These are phyloP conservation scores for Papilio demoleus DNA, from an alignment of 2,888 invertebrate species.

Conservation along the genomic window DNA sequence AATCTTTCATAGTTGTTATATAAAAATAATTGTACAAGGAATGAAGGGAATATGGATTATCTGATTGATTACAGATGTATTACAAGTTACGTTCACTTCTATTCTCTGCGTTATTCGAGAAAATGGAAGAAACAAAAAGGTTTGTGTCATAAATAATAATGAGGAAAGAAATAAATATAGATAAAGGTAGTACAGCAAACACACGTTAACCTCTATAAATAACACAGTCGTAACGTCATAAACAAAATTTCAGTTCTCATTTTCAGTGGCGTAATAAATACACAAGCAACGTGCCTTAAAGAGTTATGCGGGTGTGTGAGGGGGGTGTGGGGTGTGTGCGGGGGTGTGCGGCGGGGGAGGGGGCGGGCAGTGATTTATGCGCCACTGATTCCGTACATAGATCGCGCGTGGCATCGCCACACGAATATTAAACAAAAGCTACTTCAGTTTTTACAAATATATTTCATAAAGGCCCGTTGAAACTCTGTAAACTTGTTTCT, in stretches of 20 bases:
- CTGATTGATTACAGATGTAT: neutral
- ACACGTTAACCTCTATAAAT: neutral
- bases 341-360: neutral
- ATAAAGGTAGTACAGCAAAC: neutral
- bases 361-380: conserved; percentile 1
- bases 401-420: neutral
- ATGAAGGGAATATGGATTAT: too few species aligned
- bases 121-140: neutral
- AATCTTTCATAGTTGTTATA: neutral
- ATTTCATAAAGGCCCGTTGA: neutral
- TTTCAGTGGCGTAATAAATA: conserved; percentile 10
- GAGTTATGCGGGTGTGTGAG: conserved; percentile 8
- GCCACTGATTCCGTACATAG: neutral
- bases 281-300: conserved; percentile 1
- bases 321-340: neutral
- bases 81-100: neutral
- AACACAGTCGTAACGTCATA: conserved; percentile 7
- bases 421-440: conserved; percentile 5
- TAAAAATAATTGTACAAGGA: too few species aligned
- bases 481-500: too few species aligned
- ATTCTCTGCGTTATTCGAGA: neutral
- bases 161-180: conserved; percentile 3
- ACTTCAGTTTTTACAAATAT: conserved; percentile 1
- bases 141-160: neutral
- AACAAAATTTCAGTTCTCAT: conserved; percentile 9